Evolutionary conservation across 2,888 invertebrate species (phyloP).

Genomic region (Hypena proboscidalis): DNA sequence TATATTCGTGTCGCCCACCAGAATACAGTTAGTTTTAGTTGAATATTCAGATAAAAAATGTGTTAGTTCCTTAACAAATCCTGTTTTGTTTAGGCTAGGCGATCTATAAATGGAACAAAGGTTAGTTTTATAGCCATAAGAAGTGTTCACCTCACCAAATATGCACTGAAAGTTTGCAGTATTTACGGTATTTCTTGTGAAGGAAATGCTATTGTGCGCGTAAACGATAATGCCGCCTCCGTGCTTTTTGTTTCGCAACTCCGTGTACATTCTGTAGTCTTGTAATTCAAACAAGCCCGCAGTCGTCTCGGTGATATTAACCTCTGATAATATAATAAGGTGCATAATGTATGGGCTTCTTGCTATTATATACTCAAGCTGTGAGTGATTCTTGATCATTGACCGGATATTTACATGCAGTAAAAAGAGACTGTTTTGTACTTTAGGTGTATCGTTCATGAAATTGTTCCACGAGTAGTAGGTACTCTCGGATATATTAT

Average conservation of each 20-base stretch:
- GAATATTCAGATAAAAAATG: no score
- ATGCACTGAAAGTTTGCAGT: no score
- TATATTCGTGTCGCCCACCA: slow-evolving; percentile 7
- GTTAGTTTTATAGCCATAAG: no score
- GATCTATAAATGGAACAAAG: no score
- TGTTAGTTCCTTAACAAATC: slow-evolving; percentile 5
- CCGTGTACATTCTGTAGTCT: neutral
- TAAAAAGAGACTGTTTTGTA: no score
- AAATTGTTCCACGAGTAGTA: slow-evolving; percentile 2
- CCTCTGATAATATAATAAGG: no score
- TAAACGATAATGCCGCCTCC: neutral
- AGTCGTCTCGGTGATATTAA: neutral
- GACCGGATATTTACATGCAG: slow-evolving; percentile 2
- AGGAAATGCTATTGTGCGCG: neutral
- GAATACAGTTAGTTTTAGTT: slow-evolving; percentile 3
- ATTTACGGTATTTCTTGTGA: no score
- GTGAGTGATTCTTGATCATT: neutral
- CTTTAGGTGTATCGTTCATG: neutral
- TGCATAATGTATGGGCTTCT: neutral
- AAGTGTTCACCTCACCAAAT: no score
- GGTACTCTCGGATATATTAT: neutral
- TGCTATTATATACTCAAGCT: neutral
- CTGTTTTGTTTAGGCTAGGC: no score
- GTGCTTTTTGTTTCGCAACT: neutral
- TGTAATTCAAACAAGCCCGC: neutral